Conservation (phyloP, 2,113 vertebrate species). For the Rhegmatorhina hoffmannsi region DNA sequence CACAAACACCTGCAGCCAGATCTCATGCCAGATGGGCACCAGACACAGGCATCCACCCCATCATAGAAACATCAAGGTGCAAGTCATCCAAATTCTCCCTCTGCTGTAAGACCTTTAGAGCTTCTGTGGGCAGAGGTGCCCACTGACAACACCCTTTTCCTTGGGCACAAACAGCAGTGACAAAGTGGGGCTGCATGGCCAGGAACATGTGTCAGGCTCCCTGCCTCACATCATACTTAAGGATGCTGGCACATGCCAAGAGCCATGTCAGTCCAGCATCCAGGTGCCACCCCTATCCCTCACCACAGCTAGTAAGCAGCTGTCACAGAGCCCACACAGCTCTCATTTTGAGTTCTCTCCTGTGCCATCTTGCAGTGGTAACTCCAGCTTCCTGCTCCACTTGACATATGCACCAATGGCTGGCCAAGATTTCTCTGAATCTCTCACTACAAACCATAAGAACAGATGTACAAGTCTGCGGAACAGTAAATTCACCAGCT, state of each 20-base stretch:
- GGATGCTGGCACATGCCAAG: neutral
- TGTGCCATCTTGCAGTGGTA: neutral
- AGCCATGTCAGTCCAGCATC: neutral
- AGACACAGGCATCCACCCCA: neutral
- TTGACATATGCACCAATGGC: neutral
- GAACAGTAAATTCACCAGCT: neutral
- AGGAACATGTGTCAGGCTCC: neutral
- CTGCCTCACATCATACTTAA: neutral
- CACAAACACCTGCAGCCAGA: neutral
- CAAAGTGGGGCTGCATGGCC: neutral
- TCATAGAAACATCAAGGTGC: neutral
- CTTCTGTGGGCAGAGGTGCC: neutral
- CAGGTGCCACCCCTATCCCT: neutral
- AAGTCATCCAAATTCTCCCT: neutral
- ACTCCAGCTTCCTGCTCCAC: neutral
- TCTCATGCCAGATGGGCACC: neutral
- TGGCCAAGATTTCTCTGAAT: neutral
- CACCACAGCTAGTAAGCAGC: neutral
- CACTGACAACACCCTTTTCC: neutral
- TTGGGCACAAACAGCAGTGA: neutral
- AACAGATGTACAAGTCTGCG: neutral
- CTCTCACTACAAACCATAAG: neutral
- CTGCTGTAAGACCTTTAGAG: neutral
- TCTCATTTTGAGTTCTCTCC: neutral
- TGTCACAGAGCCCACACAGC: neutral